These are phyloP conservation scores for Chaenocephalus aceratus DNA, from an alignment of 2,113 vertebrate species.

Conservation along the genomic window DNA sequence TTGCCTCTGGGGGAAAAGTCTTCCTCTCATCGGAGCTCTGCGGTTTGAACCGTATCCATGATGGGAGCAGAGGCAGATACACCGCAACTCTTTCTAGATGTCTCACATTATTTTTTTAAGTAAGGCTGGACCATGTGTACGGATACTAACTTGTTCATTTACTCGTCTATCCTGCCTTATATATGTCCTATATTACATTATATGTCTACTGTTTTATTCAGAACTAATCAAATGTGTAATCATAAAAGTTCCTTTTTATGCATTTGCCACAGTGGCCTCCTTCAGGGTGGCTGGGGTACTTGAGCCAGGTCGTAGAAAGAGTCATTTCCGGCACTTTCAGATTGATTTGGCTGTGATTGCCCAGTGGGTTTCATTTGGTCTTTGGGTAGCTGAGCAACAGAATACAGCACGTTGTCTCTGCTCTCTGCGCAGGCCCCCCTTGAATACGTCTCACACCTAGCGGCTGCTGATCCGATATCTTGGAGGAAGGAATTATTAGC, in stretches of 20 bases:
- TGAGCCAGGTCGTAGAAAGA: background rate
- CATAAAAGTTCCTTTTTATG: background rate
- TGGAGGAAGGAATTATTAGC: slow-evolving; percentile 8
- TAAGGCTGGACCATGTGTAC: background rate
- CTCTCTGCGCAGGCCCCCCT: background rate
- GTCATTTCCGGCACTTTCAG: background rate
- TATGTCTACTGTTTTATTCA: background rate
- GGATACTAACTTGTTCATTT: background rate
- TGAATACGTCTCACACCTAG: background rate
- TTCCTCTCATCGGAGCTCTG: too few relatives aligned
- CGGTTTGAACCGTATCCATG: too few relatives aligned
- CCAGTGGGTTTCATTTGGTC: background rate
- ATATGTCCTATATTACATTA: background rate
- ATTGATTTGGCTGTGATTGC: background rate
- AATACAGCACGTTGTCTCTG: background rate
- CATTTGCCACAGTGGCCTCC: background rate
- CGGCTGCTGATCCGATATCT: background rate
- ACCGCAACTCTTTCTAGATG: background rate
- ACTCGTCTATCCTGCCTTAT: background rate
- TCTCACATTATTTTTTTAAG: background rate
- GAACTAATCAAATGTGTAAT: background rate
- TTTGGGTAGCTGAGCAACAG: slow-evolving; percentile 23
- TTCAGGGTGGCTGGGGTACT: background rate
- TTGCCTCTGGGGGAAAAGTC: background rate
- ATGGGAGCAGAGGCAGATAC: too few relatives aligned